Evolutionary conservation across 2,888 invertebrate genomes (phyloP), one percentile per base, ranked within the genome.

Genomic region (Andrena praecox): DNA sequence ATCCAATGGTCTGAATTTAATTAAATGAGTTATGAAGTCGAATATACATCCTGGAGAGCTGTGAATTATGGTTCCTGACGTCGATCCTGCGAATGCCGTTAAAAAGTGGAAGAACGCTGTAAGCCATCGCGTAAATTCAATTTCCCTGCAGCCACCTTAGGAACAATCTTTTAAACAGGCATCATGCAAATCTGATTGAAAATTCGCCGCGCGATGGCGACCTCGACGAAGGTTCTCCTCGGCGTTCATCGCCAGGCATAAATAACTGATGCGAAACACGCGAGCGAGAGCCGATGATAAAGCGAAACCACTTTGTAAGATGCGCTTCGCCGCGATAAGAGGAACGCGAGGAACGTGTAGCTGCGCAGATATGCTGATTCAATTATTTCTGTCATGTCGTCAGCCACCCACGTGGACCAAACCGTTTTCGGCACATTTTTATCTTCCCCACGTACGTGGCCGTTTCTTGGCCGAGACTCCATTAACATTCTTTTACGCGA

Each of bases 251-350:
- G 70, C 62, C 16, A 33, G 52, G 52, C 52, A 64, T 75, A 80
- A 73, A 73, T 83, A 83, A 77, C 82, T 56, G 70, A 73, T 70
- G 79, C 69, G 81, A 80, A 81, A 83, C 81, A 83, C 81, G 86
- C 79, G 67, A 83, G 80, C 54, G 80, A 78, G 82, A 78, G 74
- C 29, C 78, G 74, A 74, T 82, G 82, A 85, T 84, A 84, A 82
- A 77, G 80, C 31, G 81, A 52, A 80, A 80, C 73, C 69, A 85
- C 84, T 84, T 79, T 69, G 78, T 75, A 66, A 79, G 80, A 83
- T 85, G 83, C 77, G 67, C 73, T 76, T 56, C 62, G 73, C 63
- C 52, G 72, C 78, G 84, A 84, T 84, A 86, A 84, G 76, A 59
- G 70, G 35, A 80, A 77, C 82, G 67, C 77, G 67, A 77, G 50